A percentile compares a stretch with the other conserved stretches of the same genome.
Conservation (phyloP, 2,797 vertebrate genomes). For the Gymnocypris eckloni region DNA sequence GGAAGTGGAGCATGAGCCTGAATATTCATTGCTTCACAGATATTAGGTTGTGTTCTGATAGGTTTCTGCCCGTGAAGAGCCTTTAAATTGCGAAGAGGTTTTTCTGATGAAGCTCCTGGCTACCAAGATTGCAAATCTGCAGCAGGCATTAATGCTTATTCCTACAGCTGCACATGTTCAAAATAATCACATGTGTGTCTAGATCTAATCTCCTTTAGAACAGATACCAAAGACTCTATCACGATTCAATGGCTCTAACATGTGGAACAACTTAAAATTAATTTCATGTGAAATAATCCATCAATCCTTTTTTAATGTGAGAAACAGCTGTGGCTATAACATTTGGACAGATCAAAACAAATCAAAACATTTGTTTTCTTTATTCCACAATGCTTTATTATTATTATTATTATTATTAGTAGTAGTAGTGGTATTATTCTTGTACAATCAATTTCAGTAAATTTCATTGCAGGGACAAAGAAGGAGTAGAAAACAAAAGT, state of each 20-base stretch:
- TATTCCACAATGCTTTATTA: background rate
- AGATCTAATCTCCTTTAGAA: constrained; percentile 59
- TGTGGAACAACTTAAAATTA: background rate
- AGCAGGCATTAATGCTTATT: constrained; percentile 46
- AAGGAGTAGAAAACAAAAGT: background rate
- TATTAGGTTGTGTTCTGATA: constrained; percentile 53
- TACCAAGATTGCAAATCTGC: constrained; percentile 48
- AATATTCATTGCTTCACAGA: constrained; percentile 66
- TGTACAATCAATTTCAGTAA: background rate
- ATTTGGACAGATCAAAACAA: background rate
- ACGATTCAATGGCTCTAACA: constrained; percentile 1
- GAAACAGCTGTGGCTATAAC: background rate
- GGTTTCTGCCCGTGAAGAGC: constrained; percentile 43
- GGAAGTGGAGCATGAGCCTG: constrained; percentile 60
- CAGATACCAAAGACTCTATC: constrained; percentile 10
- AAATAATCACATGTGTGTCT: constrained; percentile 61
- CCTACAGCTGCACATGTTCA: constrained; percentile 60
- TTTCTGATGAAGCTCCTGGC: constrained; percentile 52
- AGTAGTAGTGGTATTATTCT: background rate
- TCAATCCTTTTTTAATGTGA: background rate
- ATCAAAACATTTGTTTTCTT: no score
- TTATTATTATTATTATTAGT: background rate
- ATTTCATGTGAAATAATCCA: constrained; percentile 2
- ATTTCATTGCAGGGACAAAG: background rate
- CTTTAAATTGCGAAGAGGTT: constrained; percentile 54